A percentile compares a stretch with the other conserved stretches of the same genome.
Conservation (phyloP, 1,140 invertebrate species). For the Ceratitis capitata region DNA sequence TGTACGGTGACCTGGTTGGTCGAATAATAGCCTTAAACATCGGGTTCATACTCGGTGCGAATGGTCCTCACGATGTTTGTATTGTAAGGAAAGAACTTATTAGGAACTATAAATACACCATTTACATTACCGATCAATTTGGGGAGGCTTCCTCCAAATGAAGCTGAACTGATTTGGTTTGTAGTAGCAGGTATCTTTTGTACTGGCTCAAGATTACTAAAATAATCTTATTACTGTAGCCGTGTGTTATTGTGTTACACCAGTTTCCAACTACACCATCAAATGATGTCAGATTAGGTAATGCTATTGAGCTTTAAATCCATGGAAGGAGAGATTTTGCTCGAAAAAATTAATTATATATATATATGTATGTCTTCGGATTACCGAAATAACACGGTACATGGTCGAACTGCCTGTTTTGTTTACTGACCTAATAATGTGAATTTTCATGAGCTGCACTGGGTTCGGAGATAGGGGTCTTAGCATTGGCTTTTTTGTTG, state of each 20-base stretch:
- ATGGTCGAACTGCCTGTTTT: too few species aligned
- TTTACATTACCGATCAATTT: neutral
- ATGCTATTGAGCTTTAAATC: neutral
- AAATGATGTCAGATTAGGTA: neutral
- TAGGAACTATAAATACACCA: neutral
- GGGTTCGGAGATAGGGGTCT: too few species aligned
- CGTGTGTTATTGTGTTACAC: neutral
- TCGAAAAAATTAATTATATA: neutral
- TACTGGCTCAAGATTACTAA: too few species aligned
- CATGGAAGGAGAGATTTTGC: neutral
- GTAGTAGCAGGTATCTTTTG: too few species aligned
- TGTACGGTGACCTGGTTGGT: too few species aligned
- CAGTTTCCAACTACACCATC: neutral
- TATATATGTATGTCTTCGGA: too few species aligned
- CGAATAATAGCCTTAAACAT: too few species aligned
- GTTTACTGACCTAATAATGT: too few species aligned
- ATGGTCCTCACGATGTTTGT: constrained; percentile 44
- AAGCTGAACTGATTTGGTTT: neutral
- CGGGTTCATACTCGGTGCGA: constrained; percentile 42
- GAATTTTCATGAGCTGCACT: too few species aligned
- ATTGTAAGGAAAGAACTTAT: constrained; percentile 43
- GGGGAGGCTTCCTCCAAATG: neutral
- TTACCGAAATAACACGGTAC: too few species aligned
- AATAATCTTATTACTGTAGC: neutral
- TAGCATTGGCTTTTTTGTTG: neutral